Conservation (phyloP, 2,888 invertebrate species). For the Macrophya annulata region DNA sequence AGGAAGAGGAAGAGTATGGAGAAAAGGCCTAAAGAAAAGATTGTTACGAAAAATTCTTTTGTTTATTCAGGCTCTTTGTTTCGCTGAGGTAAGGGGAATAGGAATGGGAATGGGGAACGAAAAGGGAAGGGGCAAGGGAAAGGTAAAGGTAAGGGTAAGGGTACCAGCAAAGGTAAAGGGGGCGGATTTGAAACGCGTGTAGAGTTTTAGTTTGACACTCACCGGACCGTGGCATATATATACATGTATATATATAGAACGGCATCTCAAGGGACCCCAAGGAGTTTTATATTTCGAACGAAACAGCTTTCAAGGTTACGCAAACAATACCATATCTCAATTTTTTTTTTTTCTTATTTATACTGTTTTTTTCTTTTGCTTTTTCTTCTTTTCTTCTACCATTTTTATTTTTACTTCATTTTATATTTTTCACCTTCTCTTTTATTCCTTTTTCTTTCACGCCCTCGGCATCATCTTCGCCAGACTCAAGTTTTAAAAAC, state of each 20-base stretch:
- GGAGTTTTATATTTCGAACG: constrained; percentile 29
- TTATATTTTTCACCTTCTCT: too few relatives aligned
- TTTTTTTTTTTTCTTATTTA: background rate
- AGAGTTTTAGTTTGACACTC: constrained; percentile 23
- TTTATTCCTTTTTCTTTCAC: background rate
- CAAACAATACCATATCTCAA: constrained; percentile 9
- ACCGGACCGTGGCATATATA: background rate
- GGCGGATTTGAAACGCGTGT: background rate
- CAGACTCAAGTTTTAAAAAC: background rate
- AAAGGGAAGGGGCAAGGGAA: background rate
- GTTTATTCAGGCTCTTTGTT: constrained; percentile 48
- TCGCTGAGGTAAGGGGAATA: background rate
- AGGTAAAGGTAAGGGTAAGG: background rate
- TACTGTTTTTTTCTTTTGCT: background rate
- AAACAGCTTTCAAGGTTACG: constrained; percentile 31
- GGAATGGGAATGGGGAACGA: background rate
- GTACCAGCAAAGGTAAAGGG: background rate
- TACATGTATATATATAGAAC: background rate
- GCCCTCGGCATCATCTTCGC: background rate
- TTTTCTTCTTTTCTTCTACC: background rate
- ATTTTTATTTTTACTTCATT: background rate
- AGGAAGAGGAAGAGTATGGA: background rate
- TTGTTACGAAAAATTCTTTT: constrained; percentile 44
- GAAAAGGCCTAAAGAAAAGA: constrained; percentile 27
- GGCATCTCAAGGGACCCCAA: background rate